phyloP scores from a whole-genome alignment of 1,140 invertebrate species.

The Parasteatoda tepidariorum region DNA sequence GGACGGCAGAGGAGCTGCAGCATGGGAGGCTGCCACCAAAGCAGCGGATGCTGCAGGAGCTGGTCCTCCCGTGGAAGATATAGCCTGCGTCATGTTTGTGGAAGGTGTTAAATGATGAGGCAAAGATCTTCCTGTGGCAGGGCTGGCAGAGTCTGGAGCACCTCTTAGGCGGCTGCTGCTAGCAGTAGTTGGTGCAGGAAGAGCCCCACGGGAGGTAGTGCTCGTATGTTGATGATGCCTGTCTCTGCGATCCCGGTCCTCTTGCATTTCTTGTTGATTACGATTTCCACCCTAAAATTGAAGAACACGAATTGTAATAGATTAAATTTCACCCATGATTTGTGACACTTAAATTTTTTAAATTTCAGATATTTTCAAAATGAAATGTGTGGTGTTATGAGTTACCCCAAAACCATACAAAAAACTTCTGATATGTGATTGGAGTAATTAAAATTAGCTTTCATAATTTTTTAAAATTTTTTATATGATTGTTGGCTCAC shows the following conservation, averaged over 20 bases:
- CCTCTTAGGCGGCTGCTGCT: slow-evolving; percentile 57
- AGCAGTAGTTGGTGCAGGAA: slow-evolving; percentile 58
- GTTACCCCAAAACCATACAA: too few species aligned
- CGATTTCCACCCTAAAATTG: slow-evolving; percentile 50
- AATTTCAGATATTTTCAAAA: too few species aligned
- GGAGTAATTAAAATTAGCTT: too few species aligned
- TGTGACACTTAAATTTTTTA: too few species aligned
- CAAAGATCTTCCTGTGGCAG: slow-evolving; percentile 56
- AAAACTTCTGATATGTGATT: too few species aligned
- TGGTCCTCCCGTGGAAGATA: slow-evolving; percentile 16
- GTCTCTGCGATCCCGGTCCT: slow-evolving; percentile 45
- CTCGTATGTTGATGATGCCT: slow-evolving; percentile 53
- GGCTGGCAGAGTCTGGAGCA: slow-evolving; percentile 57
- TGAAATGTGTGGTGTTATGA: too few species aligned
- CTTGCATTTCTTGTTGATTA: slow-evolving; percentile 56
- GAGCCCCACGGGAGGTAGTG: slow-evolving; percentile 47
- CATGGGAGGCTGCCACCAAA: slow-evolving; percentile 7
- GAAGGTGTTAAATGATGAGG: slow-evolving; percentile 45
- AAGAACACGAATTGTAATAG: not conserved
- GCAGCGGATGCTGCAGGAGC: not conserved
- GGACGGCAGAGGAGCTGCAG: slow-evolving; percentile 22
- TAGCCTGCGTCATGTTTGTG: slow-evolving; percentile 14
- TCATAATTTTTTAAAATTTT: too few species aligned
- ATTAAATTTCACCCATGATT: not conserved
- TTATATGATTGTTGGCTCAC: too few species aligned